Conservation (phyloP, 2,888 invertebrate genomes). For the Pristionchus entomophagus region DNA sequence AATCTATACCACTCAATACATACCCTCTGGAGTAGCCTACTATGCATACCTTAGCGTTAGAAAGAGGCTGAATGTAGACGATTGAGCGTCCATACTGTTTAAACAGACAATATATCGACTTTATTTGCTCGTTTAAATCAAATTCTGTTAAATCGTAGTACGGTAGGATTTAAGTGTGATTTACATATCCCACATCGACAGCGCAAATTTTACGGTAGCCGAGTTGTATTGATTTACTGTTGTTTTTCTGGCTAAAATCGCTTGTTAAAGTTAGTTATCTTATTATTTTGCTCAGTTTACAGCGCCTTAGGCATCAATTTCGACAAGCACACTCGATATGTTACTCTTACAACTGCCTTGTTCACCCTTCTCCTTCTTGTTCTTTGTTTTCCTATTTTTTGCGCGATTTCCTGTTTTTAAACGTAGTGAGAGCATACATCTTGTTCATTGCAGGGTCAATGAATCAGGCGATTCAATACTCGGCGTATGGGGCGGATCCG, state of each 20-base stretch:
- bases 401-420: background rate
- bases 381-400: background rate
- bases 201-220: background rate
- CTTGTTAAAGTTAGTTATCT: background rate
- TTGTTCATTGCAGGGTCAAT: constrained; percentile 49
- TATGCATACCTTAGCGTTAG: background rate
- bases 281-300: background rate
- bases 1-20: background rate
- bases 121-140: constrained; percentile 6
- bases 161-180: background rate
- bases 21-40: background rate
- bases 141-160: background rate
- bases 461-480: constrained; percentile 62
- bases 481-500: constrained; percentile 59
- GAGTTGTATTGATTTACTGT: background rate
- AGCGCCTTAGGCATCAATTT: background rate
- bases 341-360: no score
- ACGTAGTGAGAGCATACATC: background rate
- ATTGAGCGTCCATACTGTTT: constrained; percentile 26
- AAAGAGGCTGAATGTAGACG: constrained; percentile 15
- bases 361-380: background rate
- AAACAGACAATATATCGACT: constrained; percentile 30
- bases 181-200: background rate
- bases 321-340: background rate
- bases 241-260: no score